Conservation (phyloP, 2,797 vertebrate species). For the Poliocrania exsul region DNA sequence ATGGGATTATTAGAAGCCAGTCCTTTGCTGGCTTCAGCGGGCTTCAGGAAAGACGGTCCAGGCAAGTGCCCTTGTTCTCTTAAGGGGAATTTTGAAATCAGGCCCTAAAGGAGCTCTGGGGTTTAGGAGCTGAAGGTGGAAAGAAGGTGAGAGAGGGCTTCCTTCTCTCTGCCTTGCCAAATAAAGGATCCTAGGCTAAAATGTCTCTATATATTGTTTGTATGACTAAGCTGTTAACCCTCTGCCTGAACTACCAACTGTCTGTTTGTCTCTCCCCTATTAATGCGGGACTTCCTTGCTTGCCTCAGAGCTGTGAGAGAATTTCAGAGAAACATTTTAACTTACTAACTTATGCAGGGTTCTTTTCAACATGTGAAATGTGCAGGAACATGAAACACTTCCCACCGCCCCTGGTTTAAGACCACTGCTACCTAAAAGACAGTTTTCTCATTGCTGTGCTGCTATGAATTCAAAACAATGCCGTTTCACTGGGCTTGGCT, state of each 20-base stretch:
- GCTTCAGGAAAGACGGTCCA: slow-evolving; percentile 92
- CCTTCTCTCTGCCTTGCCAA: background rate
- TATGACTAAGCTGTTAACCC: background rate
- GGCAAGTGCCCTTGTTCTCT: slow-evolving; percentile 74
- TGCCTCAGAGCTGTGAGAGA: background rate
- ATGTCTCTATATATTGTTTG: background rate
- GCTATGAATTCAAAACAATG: background rate
- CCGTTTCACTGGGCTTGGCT: background rate
- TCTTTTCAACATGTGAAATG: background rate
- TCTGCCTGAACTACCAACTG: background rate
- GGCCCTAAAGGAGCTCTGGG: background rate
- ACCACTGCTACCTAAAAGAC: background rate
- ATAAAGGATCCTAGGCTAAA: background rate
- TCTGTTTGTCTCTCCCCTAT: background rate
- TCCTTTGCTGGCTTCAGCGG: slow-evolving; percentile 99
- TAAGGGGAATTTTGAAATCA: background rate
- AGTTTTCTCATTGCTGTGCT: background rate
- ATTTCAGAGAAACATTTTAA: background rate
- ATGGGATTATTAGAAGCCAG: slow-evolving; percentile 97
- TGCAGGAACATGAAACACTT: background rate
- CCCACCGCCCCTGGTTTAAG: background rate
- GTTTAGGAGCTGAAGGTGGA: background rate
- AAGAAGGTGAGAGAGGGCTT: background rate
- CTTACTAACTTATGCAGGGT: background rate
- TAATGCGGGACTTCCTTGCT: background rate